phyloP scores from a whole-genome alignment of 1,140 invertebrate genomes.

The Zophobas morio region DNA sequence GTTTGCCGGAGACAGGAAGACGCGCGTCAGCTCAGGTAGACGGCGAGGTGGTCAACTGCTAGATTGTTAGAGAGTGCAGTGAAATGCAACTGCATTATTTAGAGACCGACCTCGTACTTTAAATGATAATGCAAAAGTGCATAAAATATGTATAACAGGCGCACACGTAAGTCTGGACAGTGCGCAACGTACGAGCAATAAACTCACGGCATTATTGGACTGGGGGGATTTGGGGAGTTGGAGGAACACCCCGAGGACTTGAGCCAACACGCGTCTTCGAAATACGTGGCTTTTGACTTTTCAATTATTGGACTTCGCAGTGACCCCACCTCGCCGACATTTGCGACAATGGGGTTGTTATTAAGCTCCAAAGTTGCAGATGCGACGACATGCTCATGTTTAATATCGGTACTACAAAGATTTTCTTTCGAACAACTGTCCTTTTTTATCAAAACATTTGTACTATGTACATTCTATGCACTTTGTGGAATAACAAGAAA shows the following conservation, averaged over 20 bases:
- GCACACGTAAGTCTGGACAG: slow-evolving; percentile 53
- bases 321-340: not conserved
- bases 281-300: slow-evolving; percentile 37
- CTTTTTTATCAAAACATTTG: no score
- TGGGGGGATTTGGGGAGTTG: slow-evolving; percentile 34
- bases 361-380: not conserved
- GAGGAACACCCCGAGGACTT: slow-evolving; percentile 31
- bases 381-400: no score
- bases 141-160: slow-evolving; percentile 55
- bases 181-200: slow-evolving; percentile 44
- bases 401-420: no score
- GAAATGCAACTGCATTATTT: slow-evolving; percentile 52
- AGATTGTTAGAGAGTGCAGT: slow-evolving; percentile 48
- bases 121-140: slow-evolving; percentile 58
- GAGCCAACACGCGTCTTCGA: slow-evolving; percentile 13
- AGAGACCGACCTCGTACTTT: slow-evolving; percentile 51
- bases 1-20: slow-evolving; percentile 33
- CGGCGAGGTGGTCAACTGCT: slow-evolving; percentile 46
- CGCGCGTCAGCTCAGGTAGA: slow-evolving; percentile 24
- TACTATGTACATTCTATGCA: no score
- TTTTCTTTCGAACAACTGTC: no score
- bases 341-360: not conserved
- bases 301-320: slow-evolving; percentile 19
- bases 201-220: slow-evolving; percentile 43
- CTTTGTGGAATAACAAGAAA: no score